Conservation (phyloP, 2,113 vertebrate species). For the Chunga burmeisteri region DNA sequence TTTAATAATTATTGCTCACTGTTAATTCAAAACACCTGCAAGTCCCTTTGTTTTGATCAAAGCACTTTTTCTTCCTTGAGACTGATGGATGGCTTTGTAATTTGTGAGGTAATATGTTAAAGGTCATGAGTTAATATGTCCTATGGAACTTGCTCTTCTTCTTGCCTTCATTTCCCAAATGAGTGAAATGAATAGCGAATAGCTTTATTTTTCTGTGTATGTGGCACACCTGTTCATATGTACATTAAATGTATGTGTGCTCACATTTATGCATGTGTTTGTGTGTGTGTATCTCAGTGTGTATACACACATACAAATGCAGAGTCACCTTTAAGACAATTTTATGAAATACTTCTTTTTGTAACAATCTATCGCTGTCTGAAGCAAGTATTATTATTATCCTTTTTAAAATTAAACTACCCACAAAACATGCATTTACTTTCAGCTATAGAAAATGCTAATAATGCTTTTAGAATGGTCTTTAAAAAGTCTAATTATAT, state of each 20-base stretch:
- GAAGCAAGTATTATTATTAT: slow-evolving; percentile 83
- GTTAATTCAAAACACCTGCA: slow-evolving; percentile 78
- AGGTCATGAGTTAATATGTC: slow-evolving; percentile 79
- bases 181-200: slow-evolving; percentile 25
- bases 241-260: slow-evolving; percentile 27
- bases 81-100: slow-evolving; percentile 74
- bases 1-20: slow-evolving; percentile 66
- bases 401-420: slow-evolving; percentile 84
- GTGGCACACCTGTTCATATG: slow-evolving; percentile 36
- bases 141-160: slow-evolving; percentile 70
- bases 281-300: neutral
- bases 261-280: slow-evolving; percentile 35
- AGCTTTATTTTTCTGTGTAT: slow-evolving; percentile 51
- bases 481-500: slow-evolving; percentile 96
- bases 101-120: slow-evolving; percentile 78
- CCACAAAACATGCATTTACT: slow-evolving; percentile 85
- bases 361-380: slow-evolving; percentile 80
- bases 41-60: slow-evolving; percentile 77
- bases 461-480: slow-evolving; percentile 94
- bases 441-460: slow-evolving; percentile 87
- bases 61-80: slow-evolving; percentile 34
- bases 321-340: slow-evolving; percentile 71
- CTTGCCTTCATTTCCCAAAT: slow-evolving; percentile 64
- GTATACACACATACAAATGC: slow-evolving; percentile 15
- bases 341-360: slow-evolving; percentile 70